A percentile compares a stretch with the other conserved stretches of the same genome.
These are phyloP conservation scores for Melikaiella ostensackeni DNA, from an alignment of 2,888 invertebrate genomes.

Conservation along the genomic window DNA sequence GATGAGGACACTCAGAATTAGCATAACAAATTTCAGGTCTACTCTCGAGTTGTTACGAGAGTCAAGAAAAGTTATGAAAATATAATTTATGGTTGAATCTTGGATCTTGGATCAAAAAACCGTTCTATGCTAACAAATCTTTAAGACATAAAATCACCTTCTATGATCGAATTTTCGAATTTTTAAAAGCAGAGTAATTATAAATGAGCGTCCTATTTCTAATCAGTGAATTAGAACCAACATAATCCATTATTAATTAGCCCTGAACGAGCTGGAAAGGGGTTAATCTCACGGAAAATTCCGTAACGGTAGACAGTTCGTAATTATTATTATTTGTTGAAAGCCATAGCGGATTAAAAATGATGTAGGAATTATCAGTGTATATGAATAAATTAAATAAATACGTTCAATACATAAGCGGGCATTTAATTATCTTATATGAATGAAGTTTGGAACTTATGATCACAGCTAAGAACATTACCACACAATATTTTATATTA, in stretches of 20 bases:
- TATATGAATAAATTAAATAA: neutral
- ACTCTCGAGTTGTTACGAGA: neutral
- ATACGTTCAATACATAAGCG: neutral
- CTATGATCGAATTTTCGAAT: neutral
- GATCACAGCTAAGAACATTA: neutral
- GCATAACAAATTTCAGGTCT: constrained; percentile 51
- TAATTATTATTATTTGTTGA: constrained; percentile 21
- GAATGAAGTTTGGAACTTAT: neutral
- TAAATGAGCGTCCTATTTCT: neutral
- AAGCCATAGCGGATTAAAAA: neutral
- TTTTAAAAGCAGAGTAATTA: neutral
- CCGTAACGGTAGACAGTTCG: too few species aligned
- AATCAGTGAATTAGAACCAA: neutral
- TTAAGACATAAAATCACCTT: neutral
- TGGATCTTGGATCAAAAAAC: neutral
- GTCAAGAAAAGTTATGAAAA: neutral
- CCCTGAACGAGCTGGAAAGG: too few species aligned
- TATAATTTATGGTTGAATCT: neutral
- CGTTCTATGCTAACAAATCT: neutral
- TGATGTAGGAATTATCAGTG: neutral
- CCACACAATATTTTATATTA: constrained; percentile 5
- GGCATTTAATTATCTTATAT: neutral
- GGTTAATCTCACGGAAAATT: too few species aligned
- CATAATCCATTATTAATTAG: neutral
- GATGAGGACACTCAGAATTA: constrained; percentile 44